Conservation (phyloP, 2,113 vertebrate genomes). For the Pelvicachromis taeniatus region DNA sequence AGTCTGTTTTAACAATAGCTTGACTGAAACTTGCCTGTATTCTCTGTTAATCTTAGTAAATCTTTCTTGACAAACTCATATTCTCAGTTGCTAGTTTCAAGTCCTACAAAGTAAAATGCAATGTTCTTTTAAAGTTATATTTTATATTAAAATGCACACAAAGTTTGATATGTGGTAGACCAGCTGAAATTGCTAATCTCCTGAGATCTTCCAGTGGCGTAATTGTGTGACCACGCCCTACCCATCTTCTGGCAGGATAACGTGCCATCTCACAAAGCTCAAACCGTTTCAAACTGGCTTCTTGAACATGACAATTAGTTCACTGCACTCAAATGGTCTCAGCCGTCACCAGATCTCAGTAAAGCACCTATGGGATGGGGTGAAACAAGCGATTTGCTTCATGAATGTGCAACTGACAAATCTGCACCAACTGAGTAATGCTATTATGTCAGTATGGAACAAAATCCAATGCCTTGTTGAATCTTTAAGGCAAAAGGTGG, state of each 20-base stretch:
- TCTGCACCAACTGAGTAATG: not conserved
- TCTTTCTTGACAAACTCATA: not conserved
- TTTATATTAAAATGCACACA: not conserved
- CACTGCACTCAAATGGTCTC: not conserved
- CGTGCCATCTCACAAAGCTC: not conserved
- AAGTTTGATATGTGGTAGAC: not conserved
- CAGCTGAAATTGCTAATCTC: not conserved
- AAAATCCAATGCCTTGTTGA: not conserved
- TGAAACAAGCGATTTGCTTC: not conserved
- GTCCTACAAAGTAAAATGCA: not conserved
- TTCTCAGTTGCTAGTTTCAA: not conserved
- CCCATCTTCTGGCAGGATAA: not conserved
- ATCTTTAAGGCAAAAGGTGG: not conserved
- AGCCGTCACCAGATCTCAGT: not conserved
- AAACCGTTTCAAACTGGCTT: not conserved
- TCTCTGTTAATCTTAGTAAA: not conserved
- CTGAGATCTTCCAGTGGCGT: not conserved
- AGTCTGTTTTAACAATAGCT: not conserved
- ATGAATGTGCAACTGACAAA: not conserved
- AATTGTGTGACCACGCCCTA: not conserved
- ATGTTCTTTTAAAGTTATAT: not conserved
- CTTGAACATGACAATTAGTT: not conserved
- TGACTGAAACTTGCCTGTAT: not conserved
- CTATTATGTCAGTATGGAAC: not conserved
- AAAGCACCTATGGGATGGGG: not conserved